These are phyloP conservation scores for Tribolium freemani DNA, from an alignment of 2,888 invertebrate species.

Conservation along the genomic window DNA sequence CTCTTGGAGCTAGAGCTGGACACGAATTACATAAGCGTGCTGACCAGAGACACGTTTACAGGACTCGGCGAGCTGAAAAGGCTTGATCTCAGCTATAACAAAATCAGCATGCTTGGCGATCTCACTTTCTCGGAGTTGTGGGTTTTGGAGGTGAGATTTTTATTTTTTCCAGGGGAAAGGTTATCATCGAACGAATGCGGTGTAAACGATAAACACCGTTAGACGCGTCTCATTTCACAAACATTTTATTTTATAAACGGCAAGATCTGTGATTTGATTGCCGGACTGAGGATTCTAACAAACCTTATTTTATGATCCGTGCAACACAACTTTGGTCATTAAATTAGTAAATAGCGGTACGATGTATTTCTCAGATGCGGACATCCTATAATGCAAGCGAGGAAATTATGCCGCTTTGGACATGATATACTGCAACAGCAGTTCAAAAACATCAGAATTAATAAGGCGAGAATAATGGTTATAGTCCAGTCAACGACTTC, in stretches of 20 bases:
- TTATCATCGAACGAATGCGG: background rate
- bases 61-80: conserved; percentile 81
- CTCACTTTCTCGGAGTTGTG: conserved; percentile 85
- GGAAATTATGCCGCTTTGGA: conserved; percentile 11
- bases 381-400: conserved; percentile 4
- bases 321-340: conserved; percentile 30
- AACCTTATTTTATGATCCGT: conserved; percentile 24
- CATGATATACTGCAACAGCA: background rate
- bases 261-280: conserved; percentile 20
- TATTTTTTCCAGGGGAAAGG: background rate
- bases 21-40: conserved; percentile 80
- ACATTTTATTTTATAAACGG: conserved; percentile 1
- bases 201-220: conserved; percentile 17
- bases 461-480: background rate
- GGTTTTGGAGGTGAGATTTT: conserved; percentile 65
- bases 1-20: conserved; percentile 87
- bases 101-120: conserved; percentile 83
- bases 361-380: conserved; percentile 5
- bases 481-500: background rate
- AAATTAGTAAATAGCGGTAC: conserved; percentile 32
- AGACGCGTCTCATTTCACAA: conserved; percentile 15
- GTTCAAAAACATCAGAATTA: background rate
- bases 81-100: conserved; percentile 82
- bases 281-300: conserved; percentile 13
- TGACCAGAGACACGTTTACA: conserved; percentile 83